Base-by-base conservation (phyloP, 2,113 vertebrate species). In the Podarcis muralis region DNA sequence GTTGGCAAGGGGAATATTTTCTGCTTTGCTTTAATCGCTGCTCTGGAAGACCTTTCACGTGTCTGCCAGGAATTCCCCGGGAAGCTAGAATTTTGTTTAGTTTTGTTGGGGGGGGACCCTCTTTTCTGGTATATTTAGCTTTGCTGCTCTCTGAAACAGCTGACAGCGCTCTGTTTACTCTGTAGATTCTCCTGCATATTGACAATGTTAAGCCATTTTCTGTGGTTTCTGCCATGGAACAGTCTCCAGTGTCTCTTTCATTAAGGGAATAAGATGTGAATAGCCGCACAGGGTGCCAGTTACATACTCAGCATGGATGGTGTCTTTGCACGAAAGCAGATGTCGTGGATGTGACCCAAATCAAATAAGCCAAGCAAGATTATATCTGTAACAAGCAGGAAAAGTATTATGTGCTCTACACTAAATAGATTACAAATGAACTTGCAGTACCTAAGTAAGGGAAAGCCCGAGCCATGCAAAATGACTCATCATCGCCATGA, bases 311-410 rank as follows among this genome's bases (percentile, higher is more conserved):
- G 0, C 87, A 92, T n/a, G 16, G 92, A 35, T 81, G 20, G 93
- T 22, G 87, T 89, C 94, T 89, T 85, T 92, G 92, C 94, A 84
- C 79, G 1, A 89, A 92, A 95, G 93, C 96, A 96, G 94, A 96
- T 95, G 93, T 93, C 86, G 69, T 95, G 94, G 95, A 95, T 93
- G 91, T 90, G 85, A 89, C 89, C 93, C 92, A 95, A 95, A 90
- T 90, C 93, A 95, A 96, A 96, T 91, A 96, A 95, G 95, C 91
- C 89, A 87, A 90, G 88, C 89, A 89, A 95, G 94, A 96, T 95
- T 96, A 94, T 93, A 93, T 94, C 91, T 83, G 12, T 93, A 96
- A 95, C 87, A 12, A 83, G 71, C 59, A 88, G 81, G 40, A 35
- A 77, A 83, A 78, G 40, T 78, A 77, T 88, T 53, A 83, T 83